Base-by-base conservation (phyloP, 2,888 invertebrate genomes). In the Stenurella melanura region DNA sequence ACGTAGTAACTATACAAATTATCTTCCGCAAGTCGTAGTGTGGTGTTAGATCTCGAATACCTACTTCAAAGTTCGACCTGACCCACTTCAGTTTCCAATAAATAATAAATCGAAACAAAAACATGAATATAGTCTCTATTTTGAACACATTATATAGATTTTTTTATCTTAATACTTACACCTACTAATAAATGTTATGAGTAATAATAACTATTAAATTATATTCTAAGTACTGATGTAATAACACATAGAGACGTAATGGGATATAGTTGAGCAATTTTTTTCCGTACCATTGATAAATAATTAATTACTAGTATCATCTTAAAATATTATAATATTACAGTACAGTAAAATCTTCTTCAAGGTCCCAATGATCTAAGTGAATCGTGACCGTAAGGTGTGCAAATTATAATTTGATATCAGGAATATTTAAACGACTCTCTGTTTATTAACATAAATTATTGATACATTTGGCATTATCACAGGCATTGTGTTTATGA, bases 401-500 rank as follows among this genome's bases (percentile, higher is more conserved):
- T 60, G 70, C 50, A 58, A 30, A 19, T 15, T 21, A 70, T 19
- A 21, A 21, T 17, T 38, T 21, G 60, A 21, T 60, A 34, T 38
- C 60, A 18, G 30, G 60, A 70, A 60, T 60, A 70, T 17, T 26
- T 70, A 34, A 70, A 58, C 26, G 60, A 58, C 42, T 12, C 38
- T 58, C 38, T 60, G 38, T 58, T 61, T 60, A 42, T 61, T 70
- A 58, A 61, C 70, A 10, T 50, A 21, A 64, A 60, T 18, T 34
- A 10, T 21, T 18, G 19, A 38, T 57, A 70, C 70, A 70, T 15
- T 70, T 38, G 60, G 34, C 19, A 70, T 61, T 60, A 60, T 70
- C 60, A 70, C 56, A 56, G 34, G 57, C 19, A 69, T 57, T 69
- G 57, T 69, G 34, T 69, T 69, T 69, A 70, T 70, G 70, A 60